These are phyloP conservation scores for Semnornis frantzii DNA, from an alignment of 2,113 vertebrate genomes.

Conservation along the genomic window DNA sequence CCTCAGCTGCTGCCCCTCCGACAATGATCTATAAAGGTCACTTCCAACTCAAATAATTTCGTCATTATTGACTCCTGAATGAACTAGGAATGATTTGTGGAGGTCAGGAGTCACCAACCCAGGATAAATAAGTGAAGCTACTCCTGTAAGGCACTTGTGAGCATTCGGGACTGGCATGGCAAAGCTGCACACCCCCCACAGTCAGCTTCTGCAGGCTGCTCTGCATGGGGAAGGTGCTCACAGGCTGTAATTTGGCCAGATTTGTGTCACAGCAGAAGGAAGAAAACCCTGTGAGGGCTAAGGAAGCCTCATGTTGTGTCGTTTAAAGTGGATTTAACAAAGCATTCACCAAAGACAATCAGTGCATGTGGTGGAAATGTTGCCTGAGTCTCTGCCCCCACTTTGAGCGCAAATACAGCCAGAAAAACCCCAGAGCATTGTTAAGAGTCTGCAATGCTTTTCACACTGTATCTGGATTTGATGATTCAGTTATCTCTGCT, in stretches of 20 bases:
- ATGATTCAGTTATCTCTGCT: neutral
- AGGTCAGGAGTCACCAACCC: neutral
- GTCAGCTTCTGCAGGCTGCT: no score
- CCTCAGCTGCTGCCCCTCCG: no score
- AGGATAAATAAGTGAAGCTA: neutral
- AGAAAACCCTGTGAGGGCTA: neutral
- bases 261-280: neutral
- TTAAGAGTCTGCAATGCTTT: neutral
- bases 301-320: neutral
- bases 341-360: no score
- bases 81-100: neutral
- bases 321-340: no score
- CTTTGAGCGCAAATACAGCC: no score
- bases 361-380: no score
- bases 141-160: neutral
- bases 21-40: neutral
- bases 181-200: neutral
- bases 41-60: no score
- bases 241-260: neutral
- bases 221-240: no score
- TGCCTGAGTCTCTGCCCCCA: no score
- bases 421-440: neutral
- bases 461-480: neutral
- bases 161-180: neutral
- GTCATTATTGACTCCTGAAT: neutral